phyloP scores from a whole-genome alignment of 2,113 vertebrate species.

The human region DNA sequence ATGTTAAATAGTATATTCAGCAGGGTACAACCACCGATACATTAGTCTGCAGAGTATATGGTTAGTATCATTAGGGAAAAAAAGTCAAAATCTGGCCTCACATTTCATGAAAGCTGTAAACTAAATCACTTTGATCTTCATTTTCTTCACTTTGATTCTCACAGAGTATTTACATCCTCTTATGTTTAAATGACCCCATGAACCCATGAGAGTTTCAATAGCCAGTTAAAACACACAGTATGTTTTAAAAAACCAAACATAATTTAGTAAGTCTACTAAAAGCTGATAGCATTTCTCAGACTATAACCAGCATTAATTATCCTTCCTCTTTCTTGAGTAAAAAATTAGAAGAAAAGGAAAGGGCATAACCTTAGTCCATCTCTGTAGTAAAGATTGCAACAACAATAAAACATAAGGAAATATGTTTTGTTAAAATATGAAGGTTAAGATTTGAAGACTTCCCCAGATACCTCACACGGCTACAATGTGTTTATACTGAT shows the following conservation, averaged over 20 bases:
- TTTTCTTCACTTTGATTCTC: slow-evolving; percentile 65
- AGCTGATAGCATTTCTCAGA: slow-evolving; percentile 61
- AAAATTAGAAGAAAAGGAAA: slow-evolving; percentile 73
- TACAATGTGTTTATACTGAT: slow-evolving; percentile 55
- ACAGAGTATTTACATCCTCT: slow-evolving; percentile 60
- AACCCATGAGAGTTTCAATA: slow-evolving; percentile 66
- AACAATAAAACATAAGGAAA: slow-evolving; percentile 73
- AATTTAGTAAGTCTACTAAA: slow-evolving; percentile 72
- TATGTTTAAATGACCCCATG: slow-evolving; percentile 68
- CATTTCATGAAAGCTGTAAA: slow-evolving; percentile 77
- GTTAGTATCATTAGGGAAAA: slow-evolving; percentile 47
- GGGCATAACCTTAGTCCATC: slow-evolving; percentile 71
- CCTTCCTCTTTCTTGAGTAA: slow-evolving; percentile 65
- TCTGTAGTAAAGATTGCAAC: slow-evolving; percentile 52
- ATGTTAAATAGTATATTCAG: slow-evolving; percentile 21
- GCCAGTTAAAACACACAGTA: slow-evolving; percentile 58
- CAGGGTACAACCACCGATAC: neutral
- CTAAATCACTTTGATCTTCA: slow-evolving; percentile 74
- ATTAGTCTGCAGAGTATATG: slow-evolving; percentile 18
- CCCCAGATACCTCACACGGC: slow-evolving; percentile 20
- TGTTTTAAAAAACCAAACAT: slow-evolving; percentile 65
- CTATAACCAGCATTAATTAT: slow-evolving; percentile 72
- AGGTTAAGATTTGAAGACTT: slow-evolving; percentile 62
- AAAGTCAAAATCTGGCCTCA: slow-evolving; percentile 70
- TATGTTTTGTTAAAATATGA: slow-evolving; percentile 65